Evolutionary conservation across 2,113 vertebrate genomes (phyloP).

Genomic region (Microcebus griseorufus): DNA sequence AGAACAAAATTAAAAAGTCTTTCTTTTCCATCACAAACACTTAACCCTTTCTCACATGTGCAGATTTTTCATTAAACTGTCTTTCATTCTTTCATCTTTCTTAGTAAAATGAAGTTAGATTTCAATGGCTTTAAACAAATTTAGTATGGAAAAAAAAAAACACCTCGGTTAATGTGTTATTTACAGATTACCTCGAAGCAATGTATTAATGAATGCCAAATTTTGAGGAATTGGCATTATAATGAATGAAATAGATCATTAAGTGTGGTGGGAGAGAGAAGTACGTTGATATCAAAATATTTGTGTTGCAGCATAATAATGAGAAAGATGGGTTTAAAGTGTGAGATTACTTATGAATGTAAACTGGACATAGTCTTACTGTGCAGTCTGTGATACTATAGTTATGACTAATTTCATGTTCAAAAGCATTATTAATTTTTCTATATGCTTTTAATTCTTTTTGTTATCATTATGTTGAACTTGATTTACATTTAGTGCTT

Average conservation of each 20-base stretch:
- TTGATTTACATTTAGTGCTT: neutral
- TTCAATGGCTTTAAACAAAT: conserved; percentile 1
- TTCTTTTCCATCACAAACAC: neutral
- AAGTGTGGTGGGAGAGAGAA: neutral
- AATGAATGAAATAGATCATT: neutral
- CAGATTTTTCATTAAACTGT: conserved; percentile 28
- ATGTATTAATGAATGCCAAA: neutral
- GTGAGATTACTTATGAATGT: neutral
- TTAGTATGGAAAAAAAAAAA: neutral
- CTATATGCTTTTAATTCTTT: neutral
- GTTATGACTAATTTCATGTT: neutral
- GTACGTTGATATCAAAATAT: neutral
- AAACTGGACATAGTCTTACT: neutral
- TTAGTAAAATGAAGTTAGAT: neutral
- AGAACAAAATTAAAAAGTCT: conserved; percentile 8
- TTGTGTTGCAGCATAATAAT: neutral
- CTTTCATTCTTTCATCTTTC: neutral
- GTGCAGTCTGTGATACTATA: neutral
- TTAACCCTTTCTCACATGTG: neutral
- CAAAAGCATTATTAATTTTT: conserved; percentile 17
- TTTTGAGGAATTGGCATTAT: neutral
- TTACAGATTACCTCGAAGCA: neutral
- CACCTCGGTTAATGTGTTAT: neutral
- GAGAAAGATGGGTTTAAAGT: neutral
- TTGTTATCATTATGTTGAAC: conserved; percentile 4